Conservation (phyloP, 1,140 invertebrate genomes). For the Megalopta genalis region DNA sequence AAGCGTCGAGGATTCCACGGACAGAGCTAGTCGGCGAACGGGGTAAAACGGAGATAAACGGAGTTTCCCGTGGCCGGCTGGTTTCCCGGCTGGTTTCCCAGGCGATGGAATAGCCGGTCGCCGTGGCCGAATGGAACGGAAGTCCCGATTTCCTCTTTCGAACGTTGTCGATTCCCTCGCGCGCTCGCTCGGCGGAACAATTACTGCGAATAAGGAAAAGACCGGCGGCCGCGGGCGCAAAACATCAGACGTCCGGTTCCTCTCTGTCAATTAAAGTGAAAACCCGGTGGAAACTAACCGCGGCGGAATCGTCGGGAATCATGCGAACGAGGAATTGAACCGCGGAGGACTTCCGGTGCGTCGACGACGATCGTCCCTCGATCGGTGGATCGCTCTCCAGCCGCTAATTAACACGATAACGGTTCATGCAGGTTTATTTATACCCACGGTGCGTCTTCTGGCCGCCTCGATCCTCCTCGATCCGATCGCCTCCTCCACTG, state of each 20-base stretch:
- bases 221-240: background rate
- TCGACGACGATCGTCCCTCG: background rate
- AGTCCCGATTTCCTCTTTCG: background rate
- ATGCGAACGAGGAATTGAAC: slow-evolving; percentile 25
- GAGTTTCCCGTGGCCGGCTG: background rate
- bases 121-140: background rate
- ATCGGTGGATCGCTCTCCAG: background rate
- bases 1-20: no score
- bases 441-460: slow-evolving; percentile 6
- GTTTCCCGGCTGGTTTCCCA: background rate
- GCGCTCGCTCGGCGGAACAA: no score
- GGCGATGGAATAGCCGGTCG: background rate
- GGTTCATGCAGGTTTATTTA: slow-evolving; percentile 28
- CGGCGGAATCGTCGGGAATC: background rate
- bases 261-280: slow-evolving; percentile 23
- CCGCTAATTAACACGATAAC: slow-evolving; percentile 26
- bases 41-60: background rate
- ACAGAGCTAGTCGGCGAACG: background rate
- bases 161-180: background rate
- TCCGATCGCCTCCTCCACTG: background rate
- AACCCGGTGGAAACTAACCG: slow-evolving; percentile 7
- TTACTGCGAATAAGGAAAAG: background rate
- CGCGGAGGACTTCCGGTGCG: slow-evolving; percentile 18
- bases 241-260: background rate
- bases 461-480: background rate